A percentile compares a stretch with the other conserved stretches of the same genome.
Evolutionary conservation across 2,888 invertebrate species (phyloP).

Genomic region (Dorcus hopei): DNA sequence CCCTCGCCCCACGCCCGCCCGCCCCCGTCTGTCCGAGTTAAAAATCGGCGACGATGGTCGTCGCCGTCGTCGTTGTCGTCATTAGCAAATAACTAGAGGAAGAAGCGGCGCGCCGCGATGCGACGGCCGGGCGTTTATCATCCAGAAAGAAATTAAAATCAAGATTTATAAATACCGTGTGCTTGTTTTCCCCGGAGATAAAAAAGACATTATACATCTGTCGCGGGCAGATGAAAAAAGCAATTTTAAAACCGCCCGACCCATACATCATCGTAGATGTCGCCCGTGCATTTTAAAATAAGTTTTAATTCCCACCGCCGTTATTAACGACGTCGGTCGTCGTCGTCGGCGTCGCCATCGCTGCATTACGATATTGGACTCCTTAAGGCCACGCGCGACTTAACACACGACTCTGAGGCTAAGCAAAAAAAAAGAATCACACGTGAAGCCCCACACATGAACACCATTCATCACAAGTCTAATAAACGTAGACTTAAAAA

Average conservation of each 20-base stretch:
- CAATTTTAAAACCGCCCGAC: conserved; percentile 39
- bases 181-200: conserved; percentile 38
- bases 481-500: too few species aligned
- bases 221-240: conserved; percentile 40
- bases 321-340: neutral
- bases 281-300: conserved; percentile 2
- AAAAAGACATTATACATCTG: conserved; percentile 47
- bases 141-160: conserved; percentile 5
- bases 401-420: too few species aligned
- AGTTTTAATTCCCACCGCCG: neutral
- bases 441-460: too few species aligned
- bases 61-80: too few species aligned
- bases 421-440: too few species aligned
- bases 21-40: conserved; percentile 2
- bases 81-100: too few species aligned
- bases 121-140: neutral
- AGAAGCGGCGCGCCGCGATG: neutral
- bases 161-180: conserved; percentile 2
- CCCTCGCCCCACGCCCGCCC: neutral
- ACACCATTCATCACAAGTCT: too few species aligned
- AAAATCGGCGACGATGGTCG: neutral
- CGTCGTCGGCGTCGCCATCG: too few species aligned
- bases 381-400: too few species aligned
- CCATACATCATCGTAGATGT: conserved; percentile 34
- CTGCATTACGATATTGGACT: too few species aligned